phyloP scores from a whole-genome alignment of 2,888 invertebrate genomes.

The Helleia helle region DNA sequence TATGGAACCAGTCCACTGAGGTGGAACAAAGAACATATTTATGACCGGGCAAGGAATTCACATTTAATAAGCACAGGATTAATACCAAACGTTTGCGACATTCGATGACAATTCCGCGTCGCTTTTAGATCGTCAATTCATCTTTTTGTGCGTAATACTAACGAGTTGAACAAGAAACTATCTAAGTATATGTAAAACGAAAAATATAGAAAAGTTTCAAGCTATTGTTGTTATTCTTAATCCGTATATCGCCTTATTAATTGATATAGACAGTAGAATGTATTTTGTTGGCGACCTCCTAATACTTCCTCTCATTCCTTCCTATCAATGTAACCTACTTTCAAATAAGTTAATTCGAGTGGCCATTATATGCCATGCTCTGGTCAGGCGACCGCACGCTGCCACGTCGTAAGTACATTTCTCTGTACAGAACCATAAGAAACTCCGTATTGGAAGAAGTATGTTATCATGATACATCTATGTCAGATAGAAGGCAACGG shows the following conservation, averaged over 20 bases:
- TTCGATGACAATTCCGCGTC: not conserved
- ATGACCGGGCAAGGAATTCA: not conserved
- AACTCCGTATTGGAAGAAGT: too few relatives aligned
- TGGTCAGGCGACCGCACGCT: too few relatives aligned
- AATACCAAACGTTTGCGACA: not conserved
- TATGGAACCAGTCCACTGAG: not conserved
- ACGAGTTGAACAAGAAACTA: not conserved
- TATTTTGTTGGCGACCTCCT: too few relatives aligned
- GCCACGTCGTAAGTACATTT: too few relatives aligned
- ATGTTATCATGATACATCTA: too few relatives aligned
- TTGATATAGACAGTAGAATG: too few relatives aligned
- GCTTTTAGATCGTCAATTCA: not conserved
- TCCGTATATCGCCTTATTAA: not conserved
- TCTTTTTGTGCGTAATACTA: not conserved
- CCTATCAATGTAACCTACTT: too few relatives aligned
- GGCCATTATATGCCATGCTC: too few relatives aligned
- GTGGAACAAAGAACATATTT: slow-evolving; percentile 2
- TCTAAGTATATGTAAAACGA: not conserved
- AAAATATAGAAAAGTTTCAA: not conserved
- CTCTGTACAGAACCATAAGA: too few relatives aligned
- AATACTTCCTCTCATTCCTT: too few relatives aligned
- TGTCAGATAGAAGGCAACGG: too few relatives aligned
- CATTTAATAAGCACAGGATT: slow-evolving; percentile 1
- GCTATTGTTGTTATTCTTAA: not conserved
- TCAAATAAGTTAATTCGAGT: too few relatives aligned